Evolutionary conservation across 2,113 vertebrate genomes (phyloP).

Genomic region (Ciconia maguari): DNA sequence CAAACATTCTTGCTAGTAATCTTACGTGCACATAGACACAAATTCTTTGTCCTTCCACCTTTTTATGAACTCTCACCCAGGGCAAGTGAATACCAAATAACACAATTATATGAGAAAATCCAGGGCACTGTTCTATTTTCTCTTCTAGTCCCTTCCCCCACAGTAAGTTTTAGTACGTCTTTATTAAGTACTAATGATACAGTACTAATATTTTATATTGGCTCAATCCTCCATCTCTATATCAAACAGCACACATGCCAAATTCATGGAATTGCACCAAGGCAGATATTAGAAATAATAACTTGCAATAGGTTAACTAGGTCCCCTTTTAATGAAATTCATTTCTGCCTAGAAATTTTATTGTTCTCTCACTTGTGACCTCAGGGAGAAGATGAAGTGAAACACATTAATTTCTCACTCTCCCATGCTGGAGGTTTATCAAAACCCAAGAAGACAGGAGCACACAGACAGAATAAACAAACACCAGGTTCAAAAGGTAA

Average conservation of each 20-base stretch:
- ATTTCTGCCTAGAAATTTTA: conserved; percentile 28
- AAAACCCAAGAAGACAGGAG: conserved; percentile 18
- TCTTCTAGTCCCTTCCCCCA: neutral
- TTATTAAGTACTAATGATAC: neutral
- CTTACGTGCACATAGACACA: neutral
- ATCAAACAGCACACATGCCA: neutral
- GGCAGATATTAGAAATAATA: conserved; percentile 24
- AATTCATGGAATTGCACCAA: neutral
- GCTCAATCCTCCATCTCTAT: neutral
- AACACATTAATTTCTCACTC: conserved; percentile 47
- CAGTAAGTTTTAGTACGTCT: neutral
- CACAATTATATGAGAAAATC: neutral
- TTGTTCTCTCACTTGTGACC: conserved; percentile 29
- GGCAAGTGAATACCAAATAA: neutral
- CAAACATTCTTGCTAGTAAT: neutral
- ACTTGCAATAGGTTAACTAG: conserved; percentile 36
- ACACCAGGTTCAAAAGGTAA: conserved; percentile 31
- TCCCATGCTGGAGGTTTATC: conserved; percentile 30
- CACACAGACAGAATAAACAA: neutral
- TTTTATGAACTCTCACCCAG: neutral
- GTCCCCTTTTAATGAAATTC: conserved; percentile 22
- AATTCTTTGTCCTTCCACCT: neutral
- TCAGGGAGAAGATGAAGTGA: conserved; percentile 32
- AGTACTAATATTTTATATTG: neutral
- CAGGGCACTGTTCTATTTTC: neutral